These are phyloP conservation scores for Aegotheles bennettii DNA, from an alignment of 2,113 vertebrate species.

Conservation along the genomic window DNA sequence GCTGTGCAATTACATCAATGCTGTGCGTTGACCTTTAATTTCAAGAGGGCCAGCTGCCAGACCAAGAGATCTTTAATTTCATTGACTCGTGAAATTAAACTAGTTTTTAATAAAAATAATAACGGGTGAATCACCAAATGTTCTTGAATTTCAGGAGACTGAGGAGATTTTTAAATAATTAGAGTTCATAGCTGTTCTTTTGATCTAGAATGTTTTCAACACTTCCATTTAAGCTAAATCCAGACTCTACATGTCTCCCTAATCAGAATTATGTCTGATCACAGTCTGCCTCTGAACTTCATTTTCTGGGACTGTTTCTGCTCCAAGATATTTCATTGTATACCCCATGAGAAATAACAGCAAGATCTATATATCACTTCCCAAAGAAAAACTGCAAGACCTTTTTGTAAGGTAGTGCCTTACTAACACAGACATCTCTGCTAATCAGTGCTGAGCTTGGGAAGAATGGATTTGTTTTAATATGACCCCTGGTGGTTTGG, in stretches of 20 bases:
- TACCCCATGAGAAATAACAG: neutral
- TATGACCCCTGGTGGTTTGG: neutral
- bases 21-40: constrained; percentile 24
- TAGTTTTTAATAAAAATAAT: constrained; percentile 30
- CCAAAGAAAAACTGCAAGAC: neutral
- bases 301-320: neutral
- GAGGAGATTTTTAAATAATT: neutral
- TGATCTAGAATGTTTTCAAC: neutral
- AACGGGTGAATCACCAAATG: neutral
- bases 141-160: constrained; percentile 7
- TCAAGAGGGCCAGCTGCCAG: neutral
- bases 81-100: constrained; percentile 27
- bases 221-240: neutral
- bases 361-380: neutral
- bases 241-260: neutral
- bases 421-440: neutral
- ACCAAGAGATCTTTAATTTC: constrained; percentile 4
- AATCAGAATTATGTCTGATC: neutral
- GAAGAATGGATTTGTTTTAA: neutral
- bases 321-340: neutral
- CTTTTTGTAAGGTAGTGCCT: neutral
- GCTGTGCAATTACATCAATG: neutral
- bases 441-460: neutral
- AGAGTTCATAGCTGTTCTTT: neutral
- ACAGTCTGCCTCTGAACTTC: neutral